Percentiles rank a stretch among this genome's conserved stretches.
Conservation (phyloP, 2,797 vertebrate genomes). For the Melanotaenia parkinsoni region DNA sequence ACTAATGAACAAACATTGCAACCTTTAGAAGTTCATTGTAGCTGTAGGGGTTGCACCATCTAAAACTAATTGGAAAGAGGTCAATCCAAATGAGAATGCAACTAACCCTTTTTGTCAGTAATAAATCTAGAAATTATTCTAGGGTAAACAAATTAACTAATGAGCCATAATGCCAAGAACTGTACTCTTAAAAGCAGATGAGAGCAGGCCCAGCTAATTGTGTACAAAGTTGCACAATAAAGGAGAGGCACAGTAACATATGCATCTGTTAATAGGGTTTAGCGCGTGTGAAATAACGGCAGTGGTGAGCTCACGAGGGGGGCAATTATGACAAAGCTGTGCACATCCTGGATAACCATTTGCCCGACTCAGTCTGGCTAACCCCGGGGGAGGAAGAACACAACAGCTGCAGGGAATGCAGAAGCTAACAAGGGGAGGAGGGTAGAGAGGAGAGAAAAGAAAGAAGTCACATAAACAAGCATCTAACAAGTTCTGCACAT, state of each 20-base stretch:
- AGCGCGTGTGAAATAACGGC: conserved; percentile 70
- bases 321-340: conserved; percentile 80
- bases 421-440: conserved; percentile 54
- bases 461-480: conserved; percentile 67
- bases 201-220: conserved; percentile 73
- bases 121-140: conserved; percentile 59
- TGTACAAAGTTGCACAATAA: conserved; percentile 68
- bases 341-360: conserved; percentile 76
- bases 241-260: conserved; percentile 72
- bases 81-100: conserved; percentile 45
- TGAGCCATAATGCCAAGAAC: conserved; percentile 74
- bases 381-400: conserved; percentile 62
- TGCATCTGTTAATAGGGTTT: conserved; percentile 78
- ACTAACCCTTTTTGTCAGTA: conserved; percentile 37
- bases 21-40: conserved; percentile 13
- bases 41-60: conserved; percentile 24
- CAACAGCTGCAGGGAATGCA: conserved; percentile 61
- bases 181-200: conserved; percentile 62
- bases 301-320: conserved; percentile 76
- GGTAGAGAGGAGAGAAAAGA: conserved; percentile 21
- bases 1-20: conserved; percentile 20
- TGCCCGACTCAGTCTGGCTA: conserved; percentile 75
- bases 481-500: conserved; percentile 63
- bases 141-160: conserved; percentile 81
- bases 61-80: conserved; percentile 64